Evolutionary conservation across 1,140 invertebrate genomes (phyloP).

Genomic region (Tetranychus urticae): DNA sequence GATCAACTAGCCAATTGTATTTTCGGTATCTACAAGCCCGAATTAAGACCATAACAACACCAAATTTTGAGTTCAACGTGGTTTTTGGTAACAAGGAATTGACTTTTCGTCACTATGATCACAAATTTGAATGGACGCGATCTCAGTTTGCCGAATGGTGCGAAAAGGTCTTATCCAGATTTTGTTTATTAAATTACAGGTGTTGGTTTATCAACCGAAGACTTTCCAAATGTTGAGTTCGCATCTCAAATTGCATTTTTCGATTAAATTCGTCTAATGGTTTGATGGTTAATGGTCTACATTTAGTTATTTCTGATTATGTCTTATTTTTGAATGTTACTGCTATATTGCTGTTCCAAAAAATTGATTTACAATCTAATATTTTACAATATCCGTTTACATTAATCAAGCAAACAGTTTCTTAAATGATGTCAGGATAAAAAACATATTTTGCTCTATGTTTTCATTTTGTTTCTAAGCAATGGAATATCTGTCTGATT

Average conservation of each 20-base stretch:
- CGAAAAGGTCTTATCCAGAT: slow-evolving; percentile 36
- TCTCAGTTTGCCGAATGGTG: slow-evolving; percentile 61
- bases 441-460: no score
- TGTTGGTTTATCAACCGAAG: slow-evolving; percentile 34
- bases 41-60: slow-evolving; percentile 59
- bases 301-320: no score
- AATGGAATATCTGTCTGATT: no score
- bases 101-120: slow-evolving; percentile 54
- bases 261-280: no score
- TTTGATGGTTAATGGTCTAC: no score
- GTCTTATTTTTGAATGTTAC: no score
- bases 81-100: slow-evolving; percentile 30
- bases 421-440: no score
- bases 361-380: no score
- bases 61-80: slow-evolving; percentile 68
- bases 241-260: slow-evolving; percentile 51
- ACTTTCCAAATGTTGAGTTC: slow-evolving; percentile 31
- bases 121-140: slow-evolving; percentile 80
- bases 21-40: slow-evolving; percentile 53
- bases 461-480: no score
- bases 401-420: no score
- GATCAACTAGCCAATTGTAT: slow-evolving; percentile 41
- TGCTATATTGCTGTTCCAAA: no score
- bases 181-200: slow-evolving; percentile 41
- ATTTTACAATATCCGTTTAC: no score